Percentiles rank a stretch among this genome's conserved stretches.
Conservation (phyloP, 2,113 vertebrate species). For the Piaya cayana region DNA sequence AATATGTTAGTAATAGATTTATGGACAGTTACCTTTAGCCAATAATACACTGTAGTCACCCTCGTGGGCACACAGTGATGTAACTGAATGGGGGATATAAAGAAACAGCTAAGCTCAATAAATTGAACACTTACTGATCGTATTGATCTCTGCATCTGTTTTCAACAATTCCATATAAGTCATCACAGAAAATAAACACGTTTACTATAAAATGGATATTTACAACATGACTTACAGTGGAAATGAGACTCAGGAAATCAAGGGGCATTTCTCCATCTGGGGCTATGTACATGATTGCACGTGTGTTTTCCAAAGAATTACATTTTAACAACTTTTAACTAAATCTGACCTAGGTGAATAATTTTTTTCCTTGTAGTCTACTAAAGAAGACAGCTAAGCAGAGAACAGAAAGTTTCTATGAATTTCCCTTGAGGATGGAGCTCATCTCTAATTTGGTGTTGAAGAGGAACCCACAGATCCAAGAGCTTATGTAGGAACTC, state of each 20-base stretch:
- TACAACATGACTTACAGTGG: background rate
- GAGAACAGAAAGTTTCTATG: background rate
- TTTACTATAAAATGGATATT: background rate
- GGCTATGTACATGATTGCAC: no score
- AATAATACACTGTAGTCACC: no score
- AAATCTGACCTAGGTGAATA: background rate
- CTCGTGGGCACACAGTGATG: no score
- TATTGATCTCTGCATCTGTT: no score
- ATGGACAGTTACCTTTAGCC: no score
- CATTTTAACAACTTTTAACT: background rate
- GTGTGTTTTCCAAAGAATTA: background rate
- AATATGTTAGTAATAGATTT: no score
- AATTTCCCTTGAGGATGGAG: background rate
- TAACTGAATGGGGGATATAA: no score
- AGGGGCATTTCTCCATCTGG: rapidly evolving
- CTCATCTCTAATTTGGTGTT: background rate
- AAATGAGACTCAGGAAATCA: background rate
- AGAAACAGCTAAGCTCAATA: no score
- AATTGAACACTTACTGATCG: no score
- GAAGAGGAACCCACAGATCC: background rate
- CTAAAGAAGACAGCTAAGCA: background rate
- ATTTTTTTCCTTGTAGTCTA: background rate
- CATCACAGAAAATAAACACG: background rate
- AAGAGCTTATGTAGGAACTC: background rate
- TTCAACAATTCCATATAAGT: background rate